Evolutionary conservation across 2,888 invertebrate genomes (phyloP).

Genomic region (Desoria tigrina): DNA sequence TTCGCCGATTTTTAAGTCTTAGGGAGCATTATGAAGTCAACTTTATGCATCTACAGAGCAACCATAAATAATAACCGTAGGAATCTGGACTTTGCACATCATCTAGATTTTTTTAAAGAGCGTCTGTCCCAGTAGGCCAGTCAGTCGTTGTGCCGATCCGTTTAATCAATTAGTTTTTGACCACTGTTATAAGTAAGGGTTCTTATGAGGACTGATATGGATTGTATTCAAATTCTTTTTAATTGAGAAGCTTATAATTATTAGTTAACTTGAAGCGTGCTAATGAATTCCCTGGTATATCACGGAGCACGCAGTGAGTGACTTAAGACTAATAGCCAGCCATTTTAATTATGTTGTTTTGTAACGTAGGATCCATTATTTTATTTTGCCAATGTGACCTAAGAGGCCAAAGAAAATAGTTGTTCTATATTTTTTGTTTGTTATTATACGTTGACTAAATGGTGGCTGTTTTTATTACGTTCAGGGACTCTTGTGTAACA

Average conservation of each 20-base stretch:
- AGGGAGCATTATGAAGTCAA: slow-evolving; percentile 8
- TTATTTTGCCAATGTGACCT: slow-evolving; percentile 40
- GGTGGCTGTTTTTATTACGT: slow-evolving; percentile 6
- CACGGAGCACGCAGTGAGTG: background rate
- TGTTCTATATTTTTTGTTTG: slow-evolving; percentile 22
- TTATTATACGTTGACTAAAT: background rate
- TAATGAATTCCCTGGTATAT: no score
- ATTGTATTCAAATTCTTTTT: background rate
- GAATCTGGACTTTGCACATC: slow-evolving; percentile 19
- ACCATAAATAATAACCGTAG: slow-evolving; percentile 12
- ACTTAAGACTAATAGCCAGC: slow-evolving; percentile 19
- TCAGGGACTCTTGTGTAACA: no score
- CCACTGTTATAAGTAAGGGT: background rate
- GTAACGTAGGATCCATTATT: slow-evolving; percentile 14
- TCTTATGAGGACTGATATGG: slow-evolving; percentile 2
- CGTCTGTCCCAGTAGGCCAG: slow-evolving; percentile 5
- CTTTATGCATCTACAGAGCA: slow-evolving; percentile 14
- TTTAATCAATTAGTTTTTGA: no score
- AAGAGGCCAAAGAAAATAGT: slow-evolving; percentile 38
- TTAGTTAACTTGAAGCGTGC: no score
- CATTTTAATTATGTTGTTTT: background rate
- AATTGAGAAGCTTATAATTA: slow-evolving; percentile 1
- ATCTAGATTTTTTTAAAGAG: slow-evolving; percentile 12
- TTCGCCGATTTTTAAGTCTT: slow-evolving; percentile 84
- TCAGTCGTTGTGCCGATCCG: slow-evolving; percentile 10